These are phyloP conservation scores for Luscinia megarhynchos DNA, from an alignment of 2,797 vertebrate genomes.

Conservation along the genomic window DNA sequence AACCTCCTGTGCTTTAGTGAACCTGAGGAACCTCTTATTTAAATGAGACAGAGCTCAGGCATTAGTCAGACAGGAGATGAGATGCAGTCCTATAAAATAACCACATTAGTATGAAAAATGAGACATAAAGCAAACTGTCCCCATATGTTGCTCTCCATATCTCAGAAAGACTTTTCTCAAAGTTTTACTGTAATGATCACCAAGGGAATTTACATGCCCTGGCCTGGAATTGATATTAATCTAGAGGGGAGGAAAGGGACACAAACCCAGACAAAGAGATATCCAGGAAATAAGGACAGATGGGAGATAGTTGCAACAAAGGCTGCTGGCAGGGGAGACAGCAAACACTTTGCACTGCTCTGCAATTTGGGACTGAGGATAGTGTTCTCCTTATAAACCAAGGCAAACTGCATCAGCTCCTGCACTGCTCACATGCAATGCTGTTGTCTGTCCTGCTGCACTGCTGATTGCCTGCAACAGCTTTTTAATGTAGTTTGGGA, in stretches of 20 bases:
- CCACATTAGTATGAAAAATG: slow-evolving; percentile 59
- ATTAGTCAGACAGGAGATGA: slow-evolving; percentile 63
- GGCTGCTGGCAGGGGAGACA: not conserved
- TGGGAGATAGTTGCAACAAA: not conserved
- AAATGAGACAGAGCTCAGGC: slow-evolving; percentile 34
- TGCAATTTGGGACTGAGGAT: not conserved
- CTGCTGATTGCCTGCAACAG: slow-evolving; percentile 7
- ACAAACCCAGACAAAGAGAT: slow-evolving; percentile 13
- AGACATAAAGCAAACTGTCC: slow-evolving; percentile 61
- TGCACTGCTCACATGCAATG: rapidly evolving
- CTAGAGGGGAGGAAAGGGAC: not conserved
- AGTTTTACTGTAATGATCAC: slow-evolving; percentile 42
- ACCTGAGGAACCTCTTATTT: slow-evolving; percentile 34
- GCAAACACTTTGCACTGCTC: not conserved
- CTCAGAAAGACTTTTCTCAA: slow-evolving; percentile 43
- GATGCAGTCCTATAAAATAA: slow-evolving; percentile 51
- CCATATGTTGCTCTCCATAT: slow-evolving; percentile 58
- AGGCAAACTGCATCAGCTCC: not conserved
- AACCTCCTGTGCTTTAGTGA: not conserved
- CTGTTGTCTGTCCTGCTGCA: not conserved
- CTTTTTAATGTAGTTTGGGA: slow-evolving; percentile 51
- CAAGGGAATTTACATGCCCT: slow-evolving; percentile 20
- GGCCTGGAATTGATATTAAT: slow-evolving; percentile 49
- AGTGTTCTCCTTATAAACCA: not conserved
- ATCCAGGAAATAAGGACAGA: slow-evolving; percentile 17